Evolutionary conservation across 2,888 invertebrate genomes (phyloP), one percentile per base, ranked within the genome.

Genomic region (Mythimna lalbum): DNA sequence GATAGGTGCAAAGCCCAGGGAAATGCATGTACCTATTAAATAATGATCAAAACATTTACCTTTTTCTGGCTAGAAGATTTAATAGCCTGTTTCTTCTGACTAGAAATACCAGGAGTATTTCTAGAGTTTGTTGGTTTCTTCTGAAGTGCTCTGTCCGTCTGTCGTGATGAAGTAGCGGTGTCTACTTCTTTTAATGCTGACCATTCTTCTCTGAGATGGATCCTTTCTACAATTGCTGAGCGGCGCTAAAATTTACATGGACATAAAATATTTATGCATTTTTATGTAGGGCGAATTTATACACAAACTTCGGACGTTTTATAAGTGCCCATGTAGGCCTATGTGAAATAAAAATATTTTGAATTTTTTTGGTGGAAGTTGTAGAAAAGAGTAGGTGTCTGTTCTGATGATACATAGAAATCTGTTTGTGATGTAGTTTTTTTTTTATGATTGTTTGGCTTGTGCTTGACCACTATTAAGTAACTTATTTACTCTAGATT

Each of bases 171-270:
- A n/a, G 63, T 78, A 31, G 61, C 80, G 14, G 83, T 71, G 10
- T 89, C 89, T 9, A 87, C 84, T 50, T 91, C 94, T 78, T 94
- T 94, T 6, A 95, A 79, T 0, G 91, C 93, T 0, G 93, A 93
- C 95, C 95, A 95, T 87, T 95, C 95, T 76, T 94, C 93, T 79
- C 90, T 81, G 0, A 95, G 86, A 0, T 91, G 89, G 66, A 93
- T 89, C 60, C 95, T 91, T 81, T 93, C 95, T 64, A 87, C 94
- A 9, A 94, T 81, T 0, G 94, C 95, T 65, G 95, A 95, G 66
- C 93, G 93, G 62, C 95, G 90, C 95, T 95, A 89, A 3, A 91
- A 91, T 63, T 14, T 14, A 57, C 6, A 57, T 7, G 21, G 2
- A 33, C 12, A 57, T 56, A 2, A 17, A 36, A 21, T 57, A 3